phyloP scores from a whole-genome alignment of 2,797 vertebrate species.

The Rousettus madagascariensis region DNA sequence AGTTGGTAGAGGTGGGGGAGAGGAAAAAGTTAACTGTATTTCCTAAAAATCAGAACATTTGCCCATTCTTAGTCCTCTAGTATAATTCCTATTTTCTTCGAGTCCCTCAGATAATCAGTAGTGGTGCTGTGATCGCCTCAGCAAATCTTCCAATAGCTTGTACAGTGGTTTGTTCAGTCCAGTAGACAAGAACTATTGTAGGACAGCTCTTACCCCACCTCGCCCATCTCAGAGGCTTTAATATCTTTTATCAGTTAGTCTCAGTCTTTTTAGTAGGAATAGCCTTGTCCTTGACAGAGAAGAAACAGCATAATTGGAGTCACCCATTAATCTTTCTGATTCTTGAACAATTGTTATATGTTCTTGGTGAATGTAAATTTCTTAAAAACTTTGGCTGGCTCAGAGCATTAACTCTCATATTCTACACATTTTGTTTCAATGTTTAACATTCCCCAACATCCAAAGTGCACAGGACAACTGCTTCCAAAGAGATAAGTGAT shows the following conservation, averaged over 20 bases:
- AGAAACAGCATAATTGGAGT: neutral
- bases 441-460: neutral
- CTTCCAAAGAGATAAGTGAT: slow-evolving; percentile 51
- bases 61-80: neutral
- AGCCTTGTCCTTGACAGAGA: neutral
- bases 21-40: neutral
- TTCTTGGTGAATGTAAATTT: slow-evolving; percentile 1
- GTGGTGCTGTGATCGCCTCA: neutral
- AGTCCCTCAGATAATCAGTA: neutral
- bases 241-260: neutral
- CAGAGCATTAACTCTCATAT: slow-evolving; percentile 7
- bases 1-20: neutral
- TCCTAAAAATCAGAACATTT: slow-evolving; percentile 53
- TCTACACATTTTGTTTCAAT: slow-evolving; percentile 25
- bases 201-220: neutral
- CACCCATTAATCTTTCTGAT: slow-evolving; percentile 5
- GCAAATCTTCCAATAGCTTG: neutral
- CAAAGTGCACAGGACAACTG: slow-evolving; percentile 11
- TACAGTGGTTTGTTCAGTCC: neutral
- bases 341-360: slow-evolving; percentile 28
- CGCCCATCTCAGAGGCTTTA: neutral
- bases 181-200: neutral
- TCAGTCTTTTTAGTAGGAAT: slow-evolving; percentile 4
- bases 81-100: neutral
- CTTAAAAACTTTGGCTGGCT: neutral